A percentile compares a stretch with the other conserved stretches of the same genome.
Evolutionary conservation across 2,888 invertebrate genomes (phyloP).

Genomic region (Papilio demoleus): DNA sequence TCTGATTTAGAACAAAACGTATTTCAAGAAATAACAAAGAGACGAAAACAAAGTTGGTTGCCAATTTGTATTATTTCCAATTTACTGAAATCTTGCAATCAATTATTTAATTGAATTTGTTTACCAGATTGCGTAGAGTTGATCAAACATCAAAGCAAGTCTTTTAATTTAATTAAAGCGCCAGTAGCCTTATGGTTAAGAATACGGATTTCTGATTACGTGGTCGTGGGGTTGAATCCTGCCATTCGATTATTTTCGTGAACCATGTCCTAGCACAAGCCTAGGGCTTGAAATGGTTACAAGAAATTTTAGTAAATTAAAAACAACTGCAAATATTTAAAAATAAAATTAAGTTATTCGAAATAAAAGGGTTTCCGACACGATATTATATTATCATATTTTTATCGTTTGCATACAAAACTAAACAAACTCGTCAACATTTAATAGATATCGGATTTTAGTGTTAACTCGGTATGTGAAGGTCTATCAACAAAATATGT

Average conservation of each 20-base stretch:
- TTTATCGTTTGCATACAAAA: not conserved
- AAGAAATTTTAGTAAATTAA: no score
- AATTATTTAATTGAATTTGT: no score
- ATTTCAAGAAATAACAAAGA: not conserved
- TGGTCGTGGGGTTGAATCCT: no score
- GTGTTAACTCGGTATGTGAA: constrained; percentile 9
- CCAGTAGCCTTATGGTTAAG: no score
- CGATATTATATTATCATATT: not conserved
- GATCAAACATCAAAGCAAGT: no score
- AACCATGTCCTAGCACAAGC: no score
- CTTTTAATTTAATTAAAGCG: no score
- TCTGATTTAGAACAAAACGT: not conserved
- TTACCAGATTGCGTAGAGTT: no score
- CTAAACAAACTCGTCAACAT: not conserved
- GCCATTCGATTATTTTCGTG: no score
- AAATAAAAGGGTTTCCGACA: not conserved
- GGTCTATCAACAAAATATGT: constrained; percentile 3
- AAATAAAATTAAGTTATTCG: not conserved
- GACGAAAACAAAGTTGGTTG: not conserved
- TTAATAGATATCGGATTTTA: constrained; percentile 7
- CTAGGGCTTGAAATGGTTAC: no score
- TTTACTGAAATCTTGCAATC: not conserved
- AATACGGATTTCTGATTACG: no score
- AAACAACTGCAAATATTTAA: no score
- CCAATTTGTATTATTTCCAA: not conserved